These are phyloP conservation scores for Petrosia ficiformis DNA, from an alignment of 37 sponge, comb jelly and placozoan species.

Conservation along the genomic window DNA sequence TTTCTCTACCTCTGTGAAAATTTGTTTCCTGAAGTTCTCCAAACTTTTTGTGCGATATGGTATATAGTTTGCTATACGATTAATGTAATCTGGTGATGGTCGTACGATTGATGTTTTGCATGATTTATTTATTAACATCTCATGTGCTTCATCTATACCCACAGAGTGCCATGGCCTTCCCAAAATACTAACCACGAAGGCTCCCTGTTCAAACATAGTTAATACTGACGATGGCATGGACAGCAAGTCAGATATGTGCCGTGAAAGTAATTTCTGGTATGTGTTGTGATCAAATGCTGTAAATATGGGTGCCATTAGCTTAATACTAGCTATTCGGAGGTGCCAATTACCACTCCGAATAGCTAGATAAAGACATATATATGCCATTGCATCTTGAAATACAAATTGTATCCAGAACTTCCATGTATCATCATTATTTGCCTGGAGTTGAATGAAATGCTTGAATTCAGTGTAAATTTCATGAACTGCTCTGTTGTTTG, in stretches of 20 bases:
- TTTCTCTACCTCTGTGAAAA: neutral
- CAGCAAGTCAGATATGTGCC: neutral
- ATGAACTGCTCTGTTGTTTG: neutral
- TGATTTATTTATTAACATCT: constrained; percentile 1
- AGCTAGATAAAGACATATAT: constrained; percentile 1
- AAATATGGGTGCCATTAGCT: constrained; percentile 8
- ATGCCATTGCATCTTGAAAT: neutral
- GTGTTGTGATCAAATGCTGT: neutral
- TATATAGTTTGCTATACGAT: neutral
- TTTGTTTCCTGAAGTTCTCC: neutral
- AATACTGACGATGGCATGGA: neutral
- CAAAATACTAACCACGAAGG: neutral
- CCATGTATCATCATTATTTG: constrained; percentile 7
- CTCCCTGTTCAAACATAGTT: neutral
- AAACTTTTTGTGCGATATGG: constrained; percentile 1
- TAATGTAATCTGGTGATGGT: neutral
- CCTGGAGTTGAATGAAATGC: neutral
- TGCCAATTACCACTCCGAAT: constrained; percentile 11
- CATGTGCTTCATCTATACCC: constrained; percentile 5
- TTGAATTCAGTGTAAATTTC: neutral
- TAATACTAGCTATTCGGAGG: neutral
- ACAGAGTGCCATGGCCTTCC: constrained; percentile 2
- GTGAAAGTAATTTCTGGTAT: neutral
- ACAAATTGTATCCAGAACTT: neutral
- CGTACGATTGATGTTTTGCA: neutral